Evolutionary conservation across 53 echinoderm and acorn worm species (phyloP), one percentile per base, ranked within the genome.

Genomic region (Henricia sp.): DNA sequence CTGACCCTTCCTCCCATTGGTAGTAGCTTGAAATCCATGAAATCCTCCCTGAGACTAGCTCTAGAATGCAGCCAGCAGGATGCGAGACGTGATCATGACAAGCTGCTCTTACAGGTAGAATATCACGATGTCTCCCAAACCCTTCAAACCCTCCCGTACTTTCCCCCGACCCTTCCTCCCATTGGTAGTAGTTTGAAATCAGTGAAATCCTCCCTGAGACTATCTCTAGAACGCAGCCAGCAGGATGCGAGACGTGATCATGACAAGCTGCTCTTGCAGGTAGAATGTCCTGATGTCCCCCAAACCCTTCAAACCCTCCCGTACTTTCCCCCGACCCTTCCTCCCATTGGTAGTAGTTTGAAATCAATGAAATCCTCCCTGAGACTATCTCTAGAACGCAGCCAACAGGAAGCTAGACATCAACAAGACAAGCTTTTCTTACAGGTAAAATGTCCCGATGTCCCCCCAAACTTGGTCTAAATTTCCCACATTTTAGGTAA

Each of bases 201-300:
- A n/a, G n/a, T n/a, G n/a, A n/a, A n/a, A n/a, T n/a, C n/a, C n/a
- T n/a, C n/a, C n/a, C 74, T 94, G 71, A 88, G 92, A 35, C 53
- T 99, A 17, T 91, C 92, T 41, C 69, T 95, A 50, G 99, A 95
- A 46, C 88, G 94, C 11, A 77, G 85, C 14, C 99, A 99, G 73
- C 94, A 91, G 56, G 99, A 95, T 24, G 90, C 92, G 11, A 88
- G 94, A 62, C 87, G 92, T 38, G 94, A 90, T 17, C 90, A 99
- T 13, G 99, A 99, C 52, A 62, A 84, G 12, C 87, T 99, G 6
- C 86, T 94, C 1, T 50, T 99, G 12, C 99, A 99, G 92, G 94
- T 99, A 51, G 68, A 26, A 34, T 12, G 8, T 46, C 48, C 14
- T 32, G 32, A 8, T 60, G 32, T 21, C 53, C 3, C 17, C 3